Base-by-base conservation (phyloP, 2,113 vertebrate genomes). In the Eolophus roseicapilla region DNA sequence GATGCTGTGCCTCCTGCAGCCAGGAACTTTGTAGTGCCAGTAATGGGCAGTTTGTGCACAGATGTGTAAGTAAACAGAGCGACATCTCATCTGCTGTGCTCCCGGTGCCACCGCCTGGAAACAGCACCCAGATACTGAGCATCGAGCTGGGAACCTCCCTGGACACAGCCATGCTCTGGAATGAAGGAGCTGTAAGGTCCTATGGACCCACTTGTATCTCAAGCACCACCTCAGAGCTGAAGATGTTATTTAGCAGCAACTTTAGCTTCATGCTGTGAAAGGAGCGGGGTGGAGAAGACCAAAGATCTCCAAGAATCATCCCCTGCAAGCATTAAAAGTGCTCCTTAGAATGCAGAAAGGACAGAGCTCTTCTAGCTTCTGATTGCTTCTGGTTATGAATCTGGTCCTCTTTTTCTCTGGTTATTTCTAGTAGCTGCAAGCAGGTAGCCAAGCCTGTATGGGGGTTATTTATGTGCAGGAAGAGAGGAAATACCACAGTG, bases 41-140 rank as follows among this genome's bases (percentile, higher is more conserved):
- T 92, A 96, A 92, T 23, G 68, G 96, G 90, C 93, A 91, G 94
- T 95, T 96, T 96, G 92, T 96, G 94, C 93, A 74, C 85, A 86
- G 91, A 94, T 15, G 39, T 93, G 88, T 79, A 84, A 96, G 94
- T 52, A 96, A 97, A 97, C 92, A 95, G 73, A 97, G 85, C 47
- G 94, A 92, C 97, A 96, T 86, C 94, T 96, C 96, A 70, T 95
- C 96, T 96, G 94, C 80, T 0, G 1, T 33, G 55, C 33, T 59
- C 92, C 21, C 1, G 0, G 17, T 44, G 86, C 59, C 0, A 0
- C 86, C 53, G 77, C 90, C 33, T 74, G 46, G 46, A 89, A 90
- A 80, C 13, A 6, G 43, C 82, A 46, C 28, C 1, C 17, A 81
- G 53, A 18, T 14, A n/a, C 69, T 46, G 53, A 65, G 43, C 60